Percentiles rank a stretch among this genome's conserved stretches.
phyloP scores from a whole-genome alignment of 2,888 invertebrate species.

The Alloscopus bannaensis region DNA sequence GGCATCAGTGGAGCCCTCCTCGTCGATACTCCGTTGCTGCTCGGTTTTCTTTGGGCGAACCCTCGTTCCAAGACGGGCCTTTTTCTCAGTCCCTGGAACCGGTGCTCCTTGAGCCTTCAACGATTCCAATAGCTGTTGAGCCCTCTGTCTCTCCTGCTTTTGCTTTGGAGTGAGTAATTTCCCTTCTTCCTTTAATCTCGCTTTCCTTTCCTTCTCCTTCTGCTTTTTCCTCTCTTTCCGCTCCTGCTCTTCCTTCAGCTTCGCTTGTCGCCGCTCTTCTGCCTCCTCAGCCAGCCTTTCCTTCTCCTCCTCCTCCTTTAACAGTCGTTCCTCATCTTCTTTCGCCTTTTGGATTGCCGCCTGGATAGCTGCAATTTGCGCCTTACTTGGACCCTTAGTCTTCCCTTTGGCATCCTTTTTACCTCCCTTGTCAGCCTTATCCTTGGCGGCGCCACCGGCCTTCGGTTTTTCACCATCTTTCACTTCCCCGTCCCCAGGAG shows the following conservation, averaged over 20 bases:
- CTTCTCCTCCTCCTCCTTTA: slow-evolving; percentile 88
- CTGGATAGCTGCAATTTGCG: slow-evolving; percentile 93
- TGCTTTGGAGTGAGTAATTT: slow-evolving; percentile 95
- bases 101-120: slow-evolving; percentile 92
- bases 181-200: slow-evolving; percentile 96
- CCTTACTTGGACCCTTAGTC: slow-evolving; percentile 85
- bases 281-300: slow-evolving; percentile 79
- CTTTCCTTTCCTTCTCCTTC: slow-evolving; percentile 94
- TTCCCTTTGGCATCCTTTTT: slow-evolving; percentile 74
- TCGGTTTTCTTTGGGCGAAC: slow-evolving; percentile 83
- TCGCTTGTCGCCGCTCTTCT: slow-evolving; percentile 82
- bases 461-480: slow-evolving; percentile 64
- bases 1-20: slow-evolving; percentile 17
- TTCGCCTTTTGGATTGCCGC: slow-evolving; percentile 91
- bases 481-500: slow-evolving; percentile 74
- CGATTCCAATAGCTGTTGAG: slow-evolving; percentile 91
- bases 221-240: slow-evolving; percentile 91
- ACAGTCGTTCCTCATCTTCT: slow-evolving; percentile 89
- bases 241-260: slow-evolving; percentile 85
- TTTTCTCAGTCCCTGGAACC: slow-evolving; percentile 81
- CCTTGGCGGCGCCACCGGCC: slow-evolving; percentile 66
- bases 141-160: slow-evolving; percentile 91
- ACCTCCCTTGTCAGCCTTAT: slow-evolving; percentile 71
- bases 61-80: slow-evolving; percentile 82
- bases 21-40: slow-evolving; percentile 75